A percentile compares a stretch with the other conserved stretches of the same genome.
phyloP scores from a whole-genome alignment of 2,797 vertebrate species.

The Aldrovandia affinis region DNA sequence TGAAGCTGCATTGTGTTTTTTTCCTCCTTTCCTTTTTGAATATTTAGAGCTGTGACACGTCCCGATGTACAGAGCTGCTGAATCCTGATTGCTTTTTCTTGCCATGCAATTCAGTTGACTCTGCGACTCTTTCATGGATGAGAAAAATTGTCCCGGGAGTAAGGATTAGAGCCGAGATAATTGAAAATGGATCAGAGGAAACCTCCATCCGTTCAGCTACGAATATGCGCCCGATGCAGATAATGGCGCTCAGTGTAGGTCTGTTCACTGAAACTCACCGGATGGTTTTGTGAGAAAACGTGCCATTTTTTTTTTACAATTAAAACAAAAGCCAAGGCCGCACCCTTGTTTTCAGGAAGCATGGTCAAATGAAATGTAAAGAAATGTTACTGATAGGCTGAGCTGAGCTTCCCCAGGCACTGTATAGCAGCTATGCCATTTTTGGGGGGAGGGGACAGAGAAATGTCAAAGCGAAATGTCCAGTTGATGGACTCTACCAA shows the following conservation, averaged over 20 bases:
- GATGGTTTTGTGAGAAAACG: neutral
- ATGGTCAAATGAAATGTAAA: neutral
- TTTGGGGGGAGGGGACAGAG: neutral
- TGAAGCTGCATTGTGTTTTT: neutral
- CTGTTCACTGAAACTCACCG: neutral
- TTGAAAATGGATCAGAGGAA: conserved; percentile 36
- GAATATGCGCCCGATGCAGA: conserved; percentile 8
- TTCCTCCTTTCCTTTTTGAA: neutral
- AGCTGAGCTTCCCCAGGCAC: neutral
- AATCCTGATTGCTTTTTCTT: neutral
- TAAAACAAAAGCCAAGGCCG: neutral
- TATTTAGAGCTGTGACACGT: neutral
- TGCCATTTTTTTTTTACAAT: neutral
- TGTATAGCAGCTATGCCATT: neutral
- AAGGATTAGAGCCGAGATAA: conserved; percentile 30
- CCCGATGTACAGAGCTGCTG: neutral
- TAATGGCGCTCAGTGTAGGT: neutral
- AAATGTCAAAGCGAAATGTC: neutral
- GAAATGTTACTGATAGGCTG: neutral
- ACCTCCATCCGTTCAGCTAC: conserved; percentile 10
- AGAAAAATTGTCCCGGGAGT: neutral
- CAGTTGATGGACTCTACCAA: neutral
- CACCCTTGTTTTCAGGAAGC: neutral
- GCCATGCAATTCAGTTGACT: conserved; percentile 7
- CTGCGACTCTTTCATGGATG: conserved; percentile 13